phyloP scores from a whole-genome alignment of 1,140 invertebrate species.

The Lethrus apterus region DNA sequence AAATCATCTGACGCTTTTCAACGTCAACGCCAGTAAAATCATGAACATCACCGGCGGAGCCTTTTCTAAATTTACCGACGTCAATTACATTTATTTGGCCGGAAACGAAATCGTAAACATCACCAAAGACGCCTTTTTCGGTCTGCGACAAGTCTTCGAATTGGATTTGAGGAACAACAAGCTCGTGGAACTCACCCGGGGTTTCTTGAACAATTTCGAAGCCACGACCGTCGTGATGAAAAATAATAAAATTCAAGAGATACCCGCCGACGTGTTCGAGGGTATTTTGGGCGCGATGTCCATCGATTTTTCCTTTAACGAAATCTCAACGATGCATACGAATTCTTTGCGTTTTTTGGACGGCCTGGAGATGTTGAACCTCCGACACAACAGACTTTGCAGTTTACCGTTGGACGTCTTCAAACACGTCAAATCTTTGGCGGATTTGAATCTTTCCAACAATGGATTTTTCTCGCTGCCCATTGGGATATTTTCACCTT shows the following conservation, averaged over 20 bases:
- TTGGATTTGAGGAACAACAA: slow-evolving; percentile 31
- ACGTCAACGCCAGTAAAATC: slow-evolving; percentile 29
- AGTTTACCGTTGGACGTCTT: slow-evolving; percentile 32
- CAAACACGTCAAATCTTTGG: slow-evolving; percentile 22
- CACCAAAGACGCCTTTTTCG: slow-evolving; percentile 26
- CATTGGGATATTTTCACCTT: slow-evolving; percentile 30
- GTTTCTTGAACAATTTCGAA: slow-evolving; percentile 28
- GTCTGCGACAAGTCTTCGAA: slow-evolving; percentile 27
- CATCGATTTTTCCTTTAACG: slow-evolving; percentile 31
- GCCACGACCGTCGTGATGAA: slow-evolving; percentile 25
- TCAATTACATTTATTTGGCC: slow-evolving; percentile 29
- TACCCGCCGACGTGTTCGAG: slow-evolving; percentile 27
- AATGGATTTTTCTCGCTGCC: slow-evolving; percentile 31
- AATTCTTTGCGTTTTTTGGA: slow-evolving; percentile 28
- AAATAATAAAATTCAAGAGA: slow-evolving; percentile 25
- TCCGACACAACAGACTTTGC: slow-evolving; percentile 31
- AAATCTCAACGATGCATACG: slow-evolving; percentile 23
- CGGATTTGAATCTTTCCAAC: slow-evolving; percentile 27
- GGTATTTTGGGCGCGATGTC: slow-evolving; percentile 21
- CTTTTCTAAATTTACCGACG: slow-evolving; percentile 25
- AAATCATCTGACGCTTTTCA: slow-evolving; percentile 27
- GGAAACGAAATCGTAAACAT: slow-evolving; percentile 28
- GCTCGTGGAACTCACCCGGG: slow-evolving; percentile 21
- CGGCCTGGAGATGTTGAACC: slow-evolving; percentile 30
- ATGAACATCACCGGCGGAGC: slow-evolving; percentile 20